Percentiles rank a stretch among this genome's conserved stretches.
phyloP scores from a whole-genome alignment of 2,797 vertebrate species.

The Cynodonichthys magdalenae region DNA sequence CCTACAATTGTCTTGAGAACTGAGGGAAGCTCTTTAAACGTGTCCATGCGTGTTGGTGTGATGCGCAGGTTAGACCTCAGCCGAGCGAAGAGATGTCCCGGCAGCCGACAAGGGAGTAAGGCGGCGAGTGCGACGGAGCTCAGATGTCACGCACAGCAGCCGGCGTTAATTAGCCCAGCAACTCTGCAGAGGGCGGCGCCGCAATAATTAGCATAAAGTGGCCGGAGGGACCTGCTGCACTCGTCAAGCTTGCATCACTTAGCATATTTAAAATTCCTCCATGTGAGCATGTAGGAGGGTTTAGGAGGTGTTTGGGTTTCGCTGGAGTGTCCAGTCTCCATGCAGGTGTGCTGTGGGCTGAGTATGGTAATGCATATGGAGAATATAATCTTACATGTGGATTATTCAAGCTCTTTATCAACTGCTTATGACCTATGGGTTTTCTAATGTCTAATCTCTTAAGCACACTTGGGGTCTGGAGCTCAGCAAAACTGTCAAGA shows the following conservation, averaged over 20 bases:
- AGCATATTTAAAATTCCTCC: constrained; percentile 64
- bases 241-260: constrained; percentile 57
- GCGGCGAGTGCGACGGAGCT: constrained; percentile 42
- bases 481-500: constrained; percentile 24
- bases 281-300: constrained; percentile 14
- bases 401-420: constrained; percentile 12
- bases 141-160: constrained; percentile 70
- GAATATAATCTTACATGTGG: constrained; percentile 14
- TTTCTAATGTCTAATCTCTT: constrained; percentile 11
- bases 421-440: constrained; percentile 43
- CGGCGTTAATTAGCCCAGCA: constrained; percentile 76
- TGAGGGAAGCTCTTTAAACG: constrained; percentile 5
- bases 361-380: constrained; percentile 29
- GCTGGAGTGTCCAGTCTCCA: not conserved
- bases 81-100: constrained; percentile 32
- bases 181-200: constrained; percentile 77
- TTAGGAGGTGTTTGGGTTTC: constrained; percentile 25
- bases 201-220: constrained; percentile 82
- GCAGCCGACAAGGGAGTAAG: constrained; percentile 41
- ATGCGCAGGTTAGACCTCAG: constrained; percentile 29
- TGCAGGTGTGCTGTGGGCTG: constrained; percentile 29
- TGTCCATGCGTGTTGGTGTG: constrained; percentile 1
- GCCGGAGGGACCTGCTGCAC: constrained; percentile 71
- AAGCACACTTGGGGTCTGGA: constrained; percentile 9
- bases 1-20: constrained; percentile 38